Evolutionary conservation across 2,797 vertebrate genomes (phyloP), one percentile per base, ranked within the genome.

Genomic region (Peromyscus aztecus): DNA sequence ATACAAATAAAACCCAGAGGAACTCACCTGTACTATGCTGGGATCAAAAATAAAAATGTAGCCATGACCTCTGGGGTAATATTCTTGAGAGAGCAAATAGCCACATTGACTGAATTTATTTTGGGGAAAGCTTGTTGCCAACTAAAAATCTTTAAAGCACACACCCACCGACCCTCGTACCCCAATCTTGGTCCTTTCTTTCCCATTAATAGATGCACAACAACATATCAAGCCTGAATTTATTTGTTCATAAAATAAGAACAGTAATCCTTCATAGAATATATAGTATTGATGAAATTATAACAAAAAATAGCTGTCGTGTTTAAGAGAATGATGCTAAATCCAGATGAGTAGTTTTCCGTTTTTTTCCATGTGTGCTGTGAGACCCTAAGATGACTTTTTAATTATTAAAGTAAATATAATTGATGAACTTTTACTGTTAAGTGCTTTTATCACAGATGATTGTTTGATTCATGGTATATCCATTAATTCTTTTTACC

Each of bases 1-100:
- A 92, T 97, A 97, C 97, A 97, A 98, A 96, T 96, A 96, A 95
- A 98, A 97, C 96, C 91, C 82, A 94, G 95, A 97, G 69, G 84
- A 98, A 92, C 95, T 97, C 95, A 97, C 93, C 96, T 95, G 21
- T 67, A 81, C 78, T 96, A 14, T 24, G 43, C 75, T 40, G 65
- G 71, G 94, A 95, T 94, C 63, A 89, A 65, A 40, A 87, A 49
- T 43, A 61, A 92, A 89, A 89, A 87, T 67, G 40, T 75, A 77
- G 37, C 71, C 55, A 21, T 55, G 92, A 94, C 65, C 92, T 37
- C 80, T 95, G 83, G 83, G 81, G 52, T 21, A 94, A n/a, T 92
- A 46, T 90, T 90, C 37, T 91, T 57, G 77, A 93, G 61, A 55
- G 65, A 52, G 69, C 63, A 89, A 91, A 97, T 40, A 86, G 65